Percentiles rank a stretch among this genome's conserved stretches.
Evolutionary conservation across 2,113 vertebrate genomes (phyloP).

Genomic region (Uropsilus gracilis): DNA sequence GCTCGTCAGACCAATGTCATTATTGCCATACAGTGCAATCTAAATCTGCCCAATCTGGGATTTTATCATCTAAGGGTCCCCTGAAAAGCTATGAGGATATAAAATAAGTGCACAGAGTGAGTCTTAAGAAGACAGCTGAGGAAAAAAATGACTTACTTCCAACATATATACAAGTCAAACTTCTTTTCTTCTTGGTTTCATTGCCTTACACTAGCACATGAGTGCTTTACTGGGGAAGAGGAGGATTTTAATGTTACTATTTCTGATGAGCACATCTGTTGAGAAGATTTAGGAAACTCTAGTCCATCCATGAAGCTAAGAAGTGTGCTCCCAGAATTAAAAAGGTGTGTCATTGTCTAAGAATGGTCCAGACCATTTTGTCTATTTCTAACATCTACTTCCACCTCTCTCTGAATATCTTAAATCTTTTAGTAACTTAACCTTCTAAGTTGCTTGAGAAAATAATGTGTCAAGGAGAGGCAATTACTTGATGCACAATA

Average conservation of each 20-base stretch:
- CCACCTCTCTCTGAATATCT: background rate
- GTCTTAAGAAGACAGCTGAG: background rate
- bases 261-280: background rate
- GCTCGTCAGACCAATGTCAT: background rate
- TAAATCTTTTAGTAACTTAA: background rate
- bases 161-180: background rate
- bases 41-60: background rate
- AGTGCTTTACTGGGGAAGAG: background rate
- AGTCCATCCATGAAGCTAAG: background rate
- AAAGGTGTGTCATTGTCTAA: background rate
- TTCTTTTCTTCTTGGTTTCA: background rate
- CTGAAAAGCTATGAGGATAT: background rate
- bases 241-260: background rate
- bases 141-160: background rate
- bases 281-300: background rate
- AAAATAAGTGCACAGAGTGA: background rate
- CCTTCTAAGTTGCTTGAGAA: background rate
- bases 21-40: background rate
- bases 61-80: background rate
- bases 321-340: background rate
- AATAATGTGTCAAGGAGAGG: background rate
- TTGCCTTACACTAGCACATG: background rate
- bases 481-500: background rate
- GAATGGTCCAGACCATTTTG: background rate
- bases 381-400: background rate